A percentile compares a stretch with the other conserved stretches of the same genome.
Evolutionary conservation across 2,888 invertebrate genomes (phyloP).

Genomic region (Lithophane ornitopus): DNA sequence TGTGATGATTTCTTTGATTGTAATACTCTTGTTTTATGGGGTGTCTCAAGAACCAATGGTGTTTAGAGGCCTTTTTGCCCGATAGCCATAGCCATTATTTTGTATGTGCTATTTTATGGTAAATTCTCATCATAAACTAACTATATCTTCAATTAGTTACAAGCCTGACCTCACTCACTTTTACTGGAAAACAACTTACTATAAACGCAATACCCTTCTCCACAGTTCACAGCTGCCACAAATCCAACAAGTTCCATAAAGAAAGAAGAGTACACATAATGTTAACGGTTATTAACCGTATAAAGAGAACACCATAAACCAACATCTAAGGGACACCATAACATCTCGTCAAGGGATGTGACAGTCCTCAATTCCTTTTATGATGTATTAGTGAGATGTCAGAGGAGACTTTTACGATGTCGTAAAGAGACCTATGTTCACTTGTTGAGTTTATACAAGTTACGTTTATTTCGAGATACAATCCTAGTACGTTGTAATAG

Average conservation of each 20-base stretch:
- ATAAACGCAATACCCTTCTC: neutral
- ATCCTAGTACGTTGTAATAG: constrained; percentile 40
- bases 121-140: neutral
- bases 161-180: constrained; percentile 15
- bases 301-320: constrained; percentile 74
- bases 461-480: constrained; percentile 40
- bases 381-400: constrained; percentile 88
- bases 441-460: constrained; percentile 80
- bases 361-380: constrained; percentile 77
- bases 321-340: constrained; percentile 70
- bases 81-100: no score
- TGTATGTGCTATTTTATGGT: neutral
- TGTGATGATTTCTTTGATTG: constrained; percentile 51
- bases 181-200: constrained; percentile 2
- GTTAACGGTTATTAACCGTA: constrained; percentile 78
- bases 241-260: constrained; percentile 69
- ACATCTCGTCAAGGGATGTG: constrained; percentile 72
- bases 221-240: constrained; percentile 29
- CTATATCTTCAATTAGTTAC: no score
- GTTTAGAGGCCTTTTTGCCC: neutral
- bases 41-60: neutral
- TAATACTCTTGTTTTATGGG: constrained; percentile 22
- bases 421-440: constrained; percentile 87
- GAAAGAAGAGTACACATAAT: constrained; percentile 66
- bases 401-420: constrained; percentile 82